Base-by-base conservation (phyloP, 2,888 invertebrate genomes). In the Deilephila elpenor region DNA sequence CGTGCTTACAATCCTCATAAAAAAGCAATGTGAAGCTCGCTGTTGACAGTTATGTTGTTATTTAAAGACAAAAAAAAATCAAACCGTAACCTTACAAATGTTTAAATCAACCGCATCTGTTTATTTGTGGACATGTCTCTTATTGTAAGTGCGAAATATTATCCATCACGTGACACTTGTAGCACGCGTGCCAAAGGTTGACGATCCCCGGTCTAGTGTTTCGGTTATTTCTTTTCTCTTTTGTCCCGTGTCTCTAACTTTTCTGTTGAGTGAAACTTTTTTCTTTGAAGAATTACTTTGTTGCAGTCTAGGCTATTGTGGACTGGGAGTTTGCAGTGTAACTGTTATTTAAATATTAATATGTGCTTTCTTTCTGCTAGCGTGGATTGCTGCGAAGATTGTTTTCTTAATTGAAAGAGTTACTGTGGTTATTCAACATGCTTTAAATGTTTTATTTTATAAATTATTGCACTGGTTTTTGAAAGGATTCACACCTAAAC, bases 151-250 rank as follows among this genome's bases (percentile, higher is more conserved):
- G 44, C n/a, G 17, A 53, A 56, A 56, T 56, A 3, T n/a, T 56
- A n/a, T 56, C n/a, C 5, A 17, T 56, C 56, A n/a, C n/a, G 56
- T 56, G 56, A 56, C 44, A 44, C 56, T 56, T n/a, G 56, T n/a
- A 17, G 19, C 56, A 6, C n/a, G 56, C 56, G n/a, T 19, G 19
- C 56, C 56, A 56, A 56, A 56, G 56, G n/a, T 56, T 56, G 56
- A 56, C 19, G 17, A 56, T 56, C 56, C 56, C 56, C 56, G 19
- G 56, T 56, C n/a, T 56, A n/a, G n/a, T 56, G 56, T 56, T 56
- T 56, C 56, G 56, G 56, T 56, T 56, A 56, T 56, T 76, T 73
- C 73, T 67, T 74, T 75, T 72, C 72, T 17, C 61, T 73, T 74
- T 67, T 51, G 19, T 20, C 20, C 51, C 25, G 19, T 44, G 67